Evolutionary conservation across 37 sponge, comb jelly and placozoan species (phyloP).

Genomic region (Oscarella lobularis): DNA sequence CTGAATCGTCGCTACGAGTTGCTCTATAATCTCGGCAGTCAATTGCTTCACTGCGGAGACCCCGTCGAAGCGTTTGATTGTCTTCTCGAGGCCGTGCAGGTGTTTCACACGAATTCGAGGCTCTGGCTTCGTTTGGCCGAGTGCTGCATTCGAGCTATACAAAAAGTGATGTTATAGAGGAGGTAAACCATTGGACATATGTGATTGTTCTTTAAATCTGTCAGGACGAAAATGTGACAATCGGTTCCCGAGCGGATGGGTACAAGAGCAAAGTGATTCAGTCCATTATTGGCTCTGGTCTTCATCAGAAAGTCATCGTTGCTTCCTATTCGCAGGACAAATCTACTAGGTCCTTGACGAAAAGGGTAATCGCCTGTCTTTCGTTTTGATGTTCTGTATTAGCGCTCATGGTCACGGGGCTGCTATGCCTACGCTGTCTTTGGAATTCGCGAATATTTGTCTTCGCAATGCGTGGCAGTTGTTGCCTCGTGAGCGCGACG

Average conservation of each 20-base stretch:
- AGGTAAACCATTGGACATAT: not conserved
- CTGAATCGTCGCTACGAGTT: slow-evolving; percentile 83
- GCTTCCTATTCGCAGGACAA: too few relatives aligned
- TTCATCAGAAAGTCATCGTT: not conserved
- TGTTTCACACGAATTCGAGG: slow-evolving; percentile 78
- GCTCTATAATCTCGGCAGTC: slow-evolving; percentile 83
- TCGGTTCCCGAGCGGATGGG: not conserved
- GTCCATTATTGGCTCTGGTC: not conserved
- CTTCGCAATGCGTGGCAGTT: slow-evolving; percentile 13
- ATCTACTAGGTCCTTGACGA: too few relatives aligned
- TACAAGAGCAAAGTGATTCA: not conserved
- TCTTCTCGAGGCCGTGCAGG: slow-evolving; percentile 80
- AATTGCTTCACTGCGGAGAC: slow-evolving; percentile 79
- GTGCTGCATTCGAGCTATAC: slow-evolving; percentile 26
- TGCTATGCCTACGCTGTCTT: slow-evolving; percentile 73
- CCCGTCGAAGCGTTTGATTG: slow-evolving; percentile 79
- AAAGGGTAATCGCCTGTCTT: not conserved
- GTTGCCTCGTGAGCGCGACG: too few relatives aligned
- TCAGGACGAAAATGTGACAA: not conserved
- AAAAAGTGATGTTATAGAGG: not conserved
- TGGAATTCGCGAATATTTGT: slow-evolving; percentile 86
- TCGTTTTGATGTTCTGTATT: not conserved
- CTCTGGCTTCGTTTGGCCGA: slow-evolving; percentile 94
- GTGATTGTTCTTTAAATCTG: not conserved
- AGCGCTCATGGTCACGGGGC: slow-evolving; percentile 38